These are phyloP conservation scores for Ptychobarbus kaznakovi DNA, from an alignment of 2,797 vertebrate species.

Conservation along the genomic window DNA sequence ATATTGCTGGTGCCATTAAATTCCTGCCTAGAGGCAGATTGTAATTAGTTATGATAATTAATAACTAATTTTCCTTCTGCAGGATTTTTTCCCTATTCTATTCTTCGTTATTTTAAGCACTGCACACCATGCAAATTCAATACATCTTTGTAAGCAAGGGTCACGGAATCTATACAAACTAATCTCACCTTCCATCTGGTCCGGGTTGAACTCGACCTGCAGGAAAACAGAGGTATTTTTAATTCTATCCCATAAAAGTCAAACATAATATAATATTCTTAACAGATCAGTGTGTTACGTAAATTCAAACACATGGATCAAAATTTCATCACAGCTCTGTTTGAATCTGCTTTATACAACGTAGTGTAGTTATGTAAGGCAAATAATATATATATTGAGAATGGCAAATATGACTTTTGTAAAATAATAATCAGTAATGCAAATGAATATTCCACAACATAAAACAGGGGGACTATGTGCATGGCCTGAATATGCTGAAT, in stretches of 20 bases:
- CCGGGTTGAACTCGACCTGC: slow-evolving; percentile 42
- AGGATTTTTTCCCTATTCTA: not conserved
- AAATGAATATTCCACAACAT: not conserved
- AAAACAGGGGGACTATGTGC: too few species aligned
- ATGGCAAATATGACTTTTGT: not conserved
- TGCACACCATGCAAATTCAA: not conserved
- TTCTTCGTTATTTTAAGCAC: not conserved
- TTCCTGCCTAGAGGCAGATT: not conserved
- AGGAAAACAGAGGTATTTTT: slow-evolving; percentile 16
- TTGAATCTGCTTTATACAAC: not conserved
- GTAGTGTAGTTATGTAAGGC: not conserved
- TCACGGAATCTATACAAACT: not conserved
- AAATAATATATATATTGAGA: not conserved
- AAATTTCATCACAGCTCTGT: not conserved
- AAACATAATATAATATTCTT: not conserved
- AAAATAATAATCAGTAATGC: slow-evolving; percentile 3
- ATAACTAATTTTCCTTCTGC: not conserved
- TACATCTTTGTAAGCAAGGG: not conserved
- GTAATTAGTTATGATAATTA: slow-evolving; percentile 7
- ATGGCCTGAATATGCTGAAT: not conserved
- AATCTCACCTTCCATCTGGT: slow-evolving; percentile 48
- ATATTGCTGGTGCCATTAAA: not conserved
- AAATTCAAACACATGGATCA: not conserved
- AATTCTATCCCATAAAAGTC: not conserved
- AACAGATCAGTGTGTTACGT: not conserved